Percentiles rank a stretch among this genome's conserved stretches.
These are phyloP conservation scores for Asobara japonica DNA, from an alignment of 1,140 invertebrate genomes.

Conservation along the genomic window DNA sequence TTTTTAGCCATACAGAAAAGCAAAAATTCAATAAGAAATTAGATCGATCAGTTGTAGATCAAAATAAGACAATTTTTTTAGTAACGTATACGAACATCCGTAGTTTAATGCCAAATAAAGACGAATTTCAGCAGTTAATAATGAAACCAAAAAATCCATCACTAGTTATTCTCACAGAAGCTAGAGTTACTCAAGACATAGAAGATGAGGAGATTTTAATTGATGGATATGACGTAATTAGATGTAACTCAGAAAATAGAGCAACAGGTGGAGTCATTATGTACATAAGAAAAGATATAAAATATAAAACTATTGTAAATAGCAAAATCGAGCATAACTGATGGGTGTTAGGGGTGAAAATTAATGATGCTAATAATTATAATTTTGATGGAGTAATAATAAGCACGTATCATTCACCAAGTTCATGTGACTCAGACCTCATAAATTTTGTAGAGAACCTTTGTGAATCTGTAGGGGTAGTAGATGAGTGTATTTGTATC, in stretches of 20 bases:
- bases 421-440: neutral
- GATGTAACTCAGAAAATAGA: conserved; percentile 14
- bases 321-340: neutral
- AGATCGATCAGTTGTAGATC: neutral
- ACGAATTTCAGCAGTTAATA: conserved; percentile 1
- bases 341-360: neutral
- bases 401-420: neutral
- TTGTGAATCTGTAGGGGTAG: neutral
- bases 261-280: conserved; percentile 11
- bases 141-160: neutral
- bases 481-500: neutral
- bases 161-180: neutral
- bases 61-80: neutral
- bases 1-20: neutral
- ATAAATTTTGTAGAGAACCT: neutral
- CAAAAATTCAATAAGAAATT: neutral
- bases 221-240: neutral
- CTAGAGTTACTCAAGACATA: conserved; percentile 19
- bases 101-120: conserved; percentile 4
- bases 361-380: neutral
- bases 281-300: conserved; percentile 1
- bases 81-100: neutral
- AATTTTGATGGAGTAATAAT: neutral
- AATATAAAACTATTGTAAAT: conserved; percentile 2
- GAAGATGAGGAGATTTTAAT: conserved; percentile 13